Evolutionary conservation across 2,113 vertebrate genomes (phyloP), one percentile per base, ranked within the genome.

Genomic region (Archilochus colubris): DNA sequence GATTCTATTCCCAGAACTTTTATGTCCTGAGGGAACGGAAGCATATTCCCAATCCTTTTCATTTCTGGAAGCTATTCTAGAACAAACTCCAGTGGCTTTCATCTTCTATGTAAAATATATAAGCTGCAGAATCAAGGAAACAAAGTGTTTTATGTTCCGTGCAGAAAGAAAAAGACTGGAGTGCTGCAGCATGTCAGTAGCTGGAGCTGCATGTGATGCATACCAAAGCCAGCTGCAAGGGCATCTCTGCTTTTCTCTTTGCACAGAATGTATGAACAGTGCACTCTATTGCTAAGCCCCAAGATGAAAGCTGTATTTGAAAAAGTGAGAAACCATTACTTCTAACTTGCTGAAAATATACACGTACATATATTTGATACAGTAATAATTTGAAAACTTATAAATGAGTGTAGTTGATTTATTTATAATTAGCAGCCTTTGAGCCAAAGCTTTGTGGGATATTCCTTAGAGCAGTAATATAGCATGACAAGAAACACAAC

Each of bases 1-100:
- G 95, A 89, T 46, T 82, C 33, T 87, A 59, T 76, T 20, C 66
- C 36, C 50, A 80, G 58, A 76, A 40, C 63, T 90, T 90, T 68
- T 61, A 64, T 31, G 20, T 44, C 48, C 53, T 64, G 31, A 62
- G 57, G 51, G 17, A 30, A 82, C 6, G 81, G 50, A 83, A 93
- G 78, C 4, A 57, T 63, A 70, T 59, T 95, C 51, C 68, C 69
- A 74, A 14, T 23, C 48, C 40, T 93, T 54, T 90, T 78, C 51
- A 70, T 92, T 87, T 73, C 54, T 62, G 72, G 19, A 16, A 83
- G 21, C 25, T 73, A 91, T 91, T 82, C 68, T 67, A 87, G 62
- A 55, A 70, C 30, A 96, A 94, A 83, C 48, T 92, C 62, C 62
- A 81, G 50, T 38, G 57, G 14, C 74, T 85, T 96, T 90, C 82